These are phyloP conservation scores for Lophius piscatorius DNA, from an alignment of 2,113 vertebrate species.

Conservation along the genomic window DNA sequence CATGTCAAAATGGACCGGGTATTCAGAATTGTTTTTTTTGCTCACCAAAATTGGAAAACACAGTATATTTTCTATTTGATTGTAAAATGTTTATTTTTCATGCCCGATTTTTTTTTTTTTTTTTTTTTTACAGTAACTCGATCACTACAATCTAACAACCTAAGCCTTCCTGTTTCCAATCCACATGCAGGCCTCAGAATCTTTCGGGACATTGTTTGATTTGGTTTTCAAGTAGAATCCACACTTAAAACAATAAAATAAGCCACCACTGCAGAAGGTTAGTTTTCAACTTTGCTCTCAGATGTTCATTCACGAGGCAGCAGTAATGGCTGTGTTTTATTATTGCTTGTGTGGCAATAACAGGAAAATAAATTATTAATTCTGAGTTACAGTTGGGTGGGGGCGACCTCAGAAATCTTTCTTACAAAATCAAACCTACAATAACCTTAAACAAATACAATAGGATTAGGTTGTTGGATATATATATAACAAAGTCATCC, in stretches of 20 bases:
- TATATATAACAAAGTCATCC: slow-evolving; percentile 35
- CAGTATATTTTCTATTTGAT: slow-evolving; percentile 40
- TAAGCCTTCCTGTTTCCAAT: slow-evolving; percentile 31
- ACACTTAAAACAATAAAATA: neutral
- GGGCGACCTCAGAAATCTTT: neutral
- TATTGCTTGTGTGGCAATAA: neutral
- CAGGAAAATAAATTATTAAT: slow-evolving; percentile 38
- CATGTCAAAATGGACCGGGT: slow-evolving; percentile 25
- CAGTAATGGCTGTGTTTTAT: slow-evolving; percentile 9
- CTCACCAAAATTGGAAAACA: slow-evolving; percentile 15
- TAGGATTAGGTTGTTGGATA: slow-evolving; percentile 24
- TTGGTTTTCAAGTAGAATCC: slow-evolving; percentile 33
- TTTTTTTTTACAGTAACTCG: slow-evolving; percentile 8
- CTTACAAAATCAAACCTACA: neutral
- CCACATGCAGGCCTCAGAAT: slow-evolving; percentile 12
- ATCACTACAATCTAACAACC: neutral
- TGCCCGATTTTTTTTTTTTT: slow-evolving; percentile 5
- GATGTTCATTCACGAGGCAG: neutral
- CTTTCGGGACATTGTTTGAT: slow-evolving; percentile 17
- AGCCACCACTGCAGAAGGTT: slow-evolving; percentile 17
- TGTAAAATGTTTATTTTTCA: slow-evolving; percentile 31
- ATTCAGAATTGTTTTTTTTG: slow-evolving; percentile 19
- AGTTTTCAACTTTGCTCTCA: neutral
- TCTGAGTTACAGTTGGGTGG: slow-evolving; percentile 27
- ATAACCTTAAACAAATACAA: no score